A percentile compares a stretch with the other conserved stretches of the same genome.
These are phyloP conservation scores for Calliopum simillimum DNA, from an alignment of 2,888 invertebrate species.

Conservation along the genomic window DNA sequence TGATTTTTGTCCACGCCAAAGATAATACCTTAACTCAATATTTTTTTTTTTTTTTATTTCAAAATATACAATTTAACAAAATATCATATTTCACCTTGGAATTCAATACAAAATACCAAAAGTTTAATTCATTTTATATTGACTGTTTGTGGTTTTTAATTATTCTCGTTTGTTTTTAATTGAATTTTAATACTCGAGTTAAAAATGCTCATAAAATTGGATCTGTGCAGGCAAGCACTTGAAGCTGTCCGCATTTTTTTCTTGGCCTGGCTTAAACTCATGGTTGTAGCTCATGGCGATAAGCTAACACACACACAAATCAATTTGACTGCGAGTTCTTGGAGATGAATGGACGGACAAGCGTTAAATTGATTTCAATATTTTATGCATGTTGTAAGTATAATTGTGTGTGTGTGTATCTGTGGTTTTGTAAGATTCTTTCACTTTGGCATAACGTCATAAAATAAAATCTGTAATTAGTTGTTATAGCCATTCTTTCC, in stretches of 20 bases:
- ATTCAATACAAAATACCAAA: too few species aligned
- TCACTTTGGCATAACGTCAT: slow-evolving; percentile 46
- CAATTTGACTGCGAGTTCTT: slow-evolving; percentile 15
- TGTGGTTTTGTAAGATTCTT: not conserved
- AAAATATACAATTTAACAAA: too few species aligned
- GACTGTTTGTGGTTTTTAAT: too few species aligned
- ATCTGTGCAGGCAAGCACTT: slow-evolving; percentile 1
- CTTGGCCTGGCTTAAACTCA: too few species aligned
- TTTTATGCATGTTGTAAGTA: slow-evolving; percentile 49
- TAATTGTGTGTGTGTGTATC: slow-evolving; percentile 18
- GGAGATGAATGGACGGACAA: slow-evolving; percentile 59
- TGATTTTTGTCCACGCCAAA: too few species aligned
- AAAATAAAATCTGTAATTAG: slow-evolving; percentile 43
- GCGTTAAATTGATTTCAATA: slow-evolving; percentile 61
- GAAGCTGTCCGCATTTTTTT: not conserved
- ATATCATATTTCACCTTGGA: too few species aligned
- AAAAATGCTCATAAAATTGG: slow-evolving; percentile 14
- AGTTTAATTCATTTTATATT: too few species aligned
- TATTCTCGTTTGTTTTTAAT: not conserved
- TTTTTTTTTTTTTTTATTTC: too few species aligned
- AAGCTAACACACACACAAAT: not conserved
- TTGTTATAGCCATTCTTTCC: slow-evolving; percentile 16
- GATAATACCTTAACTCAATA: too few species aligned
- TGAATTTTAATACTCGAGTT: slow-evolving; percentile 1
- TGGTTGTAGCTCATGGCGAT: not conserved